Evolutionary conservation across 2,797 vertebrate species (phyloP).

Genomic region (Cossypha dichroa): DNA sequence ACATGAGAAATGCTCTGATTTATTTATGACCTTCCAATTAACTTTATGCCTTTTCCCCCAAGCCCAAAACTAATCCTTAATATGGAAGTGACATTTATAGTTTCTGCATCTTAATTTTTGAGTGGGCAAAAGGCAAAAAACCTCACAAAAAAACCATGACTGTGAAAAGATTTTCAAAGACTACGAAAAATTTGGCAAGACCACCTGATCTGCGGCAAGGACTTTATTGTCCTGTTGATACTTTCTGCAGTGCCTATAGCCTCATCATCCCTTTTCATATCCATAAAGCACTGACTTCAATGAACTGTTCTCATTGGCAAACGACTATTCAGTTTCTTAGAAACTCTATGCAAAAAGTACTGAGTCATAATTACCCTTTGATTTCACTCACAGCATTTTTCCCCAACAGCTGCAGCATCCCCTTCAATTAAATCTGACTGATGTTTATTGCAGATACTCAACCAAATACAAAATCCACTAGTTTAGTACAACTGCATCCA

Average conservation of each 20-base stretch:
- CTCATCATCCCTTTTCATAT: background rate
- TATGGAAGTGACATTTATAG: constrained; percentile 14
- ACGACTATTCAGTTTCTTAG: background rate
- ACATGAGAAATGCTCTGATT: background rate
- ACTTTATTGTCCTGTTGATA: background rate
- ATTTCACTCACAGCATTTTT: background rate
- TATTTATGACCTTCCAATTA: constrained; percentile 36
- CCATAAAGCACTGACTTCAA: background rate
- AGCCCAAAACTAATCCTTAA: constrained; percentile 17
- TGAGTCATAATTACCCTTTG: background rate
- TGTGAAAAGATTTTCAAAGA: background rate
- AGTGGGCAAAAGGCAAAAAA: constrained; percentile 1
- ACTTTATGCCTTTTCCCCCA: background rate
- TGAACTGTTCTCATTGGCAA: background rate
- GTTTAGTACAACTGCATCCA: background rate
- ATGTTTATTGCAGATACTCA: background rate
- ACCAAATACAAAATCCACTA: background rate
- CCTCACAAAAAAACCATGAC: background rate
- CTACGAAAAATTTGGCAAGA: background rate
- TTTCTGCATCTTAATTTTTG: constrained; percentile 2
- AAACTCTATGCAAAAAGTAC: background rate
- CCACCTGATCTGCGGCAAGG: background rate
- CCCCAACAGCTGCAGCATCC: background rate
- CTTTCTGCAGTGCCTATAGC: background rate
- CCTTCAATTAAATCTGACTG: background rate